Percentiles rank a stretch among this genome's conserved stretches.
These are phyloP conservation scores for Melanotaenia maccullochi DNA, from an alignment of 2,797 vertebrate species.

Conservation along the genomic window DNA sequence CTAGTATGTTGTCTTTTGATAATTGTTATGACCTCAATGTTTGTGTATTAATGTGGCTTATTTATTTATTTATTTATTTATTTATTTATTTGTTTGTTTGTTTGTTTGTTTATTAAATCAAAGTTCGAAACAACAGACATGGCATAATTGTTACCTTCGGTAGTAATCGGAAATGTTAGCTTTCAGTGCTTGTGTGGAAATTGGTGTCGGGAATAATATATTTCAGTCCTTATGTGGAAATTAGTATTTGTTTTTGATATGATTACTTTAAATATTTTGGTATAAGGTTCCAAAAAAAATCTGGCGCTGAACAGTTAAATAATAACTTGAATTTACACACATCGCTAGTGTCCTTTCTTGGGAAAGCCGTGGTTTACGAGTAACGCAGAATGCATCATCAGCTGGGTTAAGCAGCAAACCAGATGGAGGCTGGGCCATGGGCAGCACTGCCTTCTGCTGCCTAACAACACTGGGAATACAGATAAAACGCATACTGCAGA, in stretches of 20 bases:
- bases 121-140: background rate
- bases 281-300: background rate
- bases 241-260: background rate
- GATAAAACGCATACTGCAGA: background rate
- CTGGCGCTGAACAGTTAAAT: no score
- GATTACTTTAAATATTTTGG: background rate
- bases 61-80: background rate
- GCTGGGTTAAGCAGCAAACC: constrained; percentile 27
- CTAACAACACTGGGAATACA: constrained; percentile 22
- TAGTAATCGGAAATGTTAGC: background rate
- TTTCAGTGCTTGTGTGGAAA: background rate
- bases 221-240: background rate
- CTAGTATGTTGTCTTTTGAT: no score
- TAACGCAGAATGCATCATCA: constrained; percentile 46
- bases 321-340: background rate
- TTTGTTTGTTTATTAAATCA: background rate
- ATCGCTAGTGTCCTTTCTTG: background rate
- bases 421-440: constrained; percentile 57
- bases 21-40: no score
- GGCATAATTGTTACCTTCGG: background rate
- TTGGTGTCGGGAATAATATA: background rate
- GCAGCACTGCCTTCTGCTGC: constrained; percentile 33
- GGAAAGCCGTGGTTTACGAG: constrained; percentile 41
- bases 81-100: background rate
- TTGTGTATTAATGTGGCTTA: no score